Evolutionary conservation across 2,888 invertebrate species (phyloP), one percentile per base, ranked within the genome.

Genomic region (Hemicrepidius hirtus): DNA sequence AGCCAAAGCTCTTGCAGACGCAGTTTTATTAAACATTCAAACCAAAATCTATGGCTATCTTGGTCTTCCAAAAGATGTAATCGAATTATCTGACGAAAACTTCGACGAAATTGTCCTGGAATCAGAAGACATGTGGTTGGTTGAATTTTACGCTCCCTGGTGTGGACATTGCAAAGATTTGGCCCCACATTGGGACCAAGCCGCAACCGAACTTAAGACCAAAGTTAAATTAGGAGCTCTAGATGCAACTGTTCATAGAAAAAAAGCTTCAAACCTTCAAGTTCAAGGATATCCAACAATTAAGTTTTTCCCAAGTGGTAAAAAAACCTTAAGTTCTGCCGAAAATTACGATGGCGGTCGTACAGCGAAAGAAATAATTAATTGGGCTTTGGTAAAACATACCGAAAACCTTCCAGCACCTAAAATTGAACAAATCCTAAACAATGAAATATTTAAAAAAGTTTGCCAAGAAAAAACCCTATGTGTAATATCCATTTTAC

Each of bases 61-160:
- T 5, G 92, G 93, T 46, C 92, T n/a, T 13, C 10, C 16, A 93
- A 77, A 91, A 91, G 10, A 93, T 85, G 98, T 99, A 16, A 87
- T 99, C 78, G 97, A 97, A 82, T 88, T 99, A 75, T 99, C 99
- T 0, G 99, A 99, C 85, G 91, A 92, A 76, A 99, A 99, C 89
- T 99, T 99, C 86, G 95, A 98, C 77, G 93, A 95, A 85, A 86
- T 94, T 66, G 98, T 99, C 13, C 85, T 98, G 79, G 90, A 96
- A 79, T 97, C 97, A 57, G 96, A 98, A 13, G 98, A 99, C 83
- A 90, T 97, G 86, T 99, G 98, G 98, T 87, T 99, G 79, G 97
- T 99, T 1, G 98, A 99, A 87, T 99, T 99, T 90, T 99, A 92
- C 86, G 99, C 99, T 5, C 96, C 96, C 0, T 97, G 97, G 95